A percentile compares a stretch with the other conserved stretches of the same genome.
Conservation (phyloP, 2,888 invertebrate genomes). For the Drosophila macrospina region DNA sequence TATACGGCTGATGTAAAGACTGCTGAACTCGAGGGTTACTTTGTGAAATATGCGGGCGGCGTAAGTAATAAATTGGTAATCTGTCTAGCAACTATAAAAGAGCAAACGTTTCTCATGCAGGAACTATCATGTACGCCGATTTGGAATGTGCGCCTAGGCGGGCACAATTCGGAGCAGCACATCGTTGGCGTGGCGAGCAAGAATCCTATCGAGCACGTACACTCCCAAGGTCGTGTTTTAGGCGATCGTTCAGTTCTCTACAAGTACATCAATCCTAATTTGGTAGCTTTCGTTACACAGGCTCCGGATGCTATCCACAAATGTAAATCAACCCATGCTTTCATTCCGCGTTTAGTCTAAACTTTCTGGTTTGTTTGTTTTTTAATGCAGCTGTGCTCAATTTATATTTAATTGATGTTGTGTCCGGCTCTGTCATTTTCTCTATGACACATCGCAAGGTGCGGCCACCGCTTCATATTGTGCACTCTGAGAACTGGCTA, state of each 20-base stretch:
- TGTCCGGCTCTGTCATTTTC: slow-evolving; percentile 93
- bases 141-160: slow-evolving; percentile 91
- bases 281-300: slow-evolving; percentile 94
- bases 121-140: slow-evolving; percentile 88
- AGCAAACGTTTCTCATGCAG: slow-evolving; percentile 82
- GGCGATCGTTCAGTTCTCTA: slow-evolving; percentile 98
- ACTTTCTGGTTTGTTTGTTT: neutral
- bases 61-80: slow-evolving; percentile 64
- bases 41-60: slow-evolving; percentile 79
- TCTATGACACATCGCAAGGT: slow-evolving; percentile 94
- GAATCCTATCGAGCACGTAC: slow-evolving; percentile 91
- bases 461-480: slow-evolving; percentile 92
- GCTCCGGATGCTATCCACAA: slow-evolving; percentile 91
- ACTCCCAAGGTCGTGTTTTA: slow-evolving; percentile 97
- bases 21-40: slow-evolving; percentile 88
- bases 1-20: slow-evolving; percentile 88
- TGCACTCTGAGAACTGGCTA: slow-evolving; percentile 99
- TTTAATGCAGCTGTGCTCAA: slow-evolving; percentile 89
- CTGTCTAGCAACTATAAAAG: neutral
- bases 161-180: slow-evolving; percentile 87
- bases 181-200: slow-evolving; percentile 89
- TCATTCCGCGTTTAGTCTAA: too few species aligned
- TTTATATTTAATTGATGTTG: slow-evolving; percentile 95
- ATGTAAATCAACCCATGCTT: slow-evolving; percentile 85
- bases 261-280: slow-evolving; percentile 99